A percentile compares a stretch with the other conserved stretches of the same genome.
These are phyloP conservation scores for Tachysurus vachellii DNA, from an alignment of 2,113 vertebrate species.

Conservation along the genomic window DNA sequence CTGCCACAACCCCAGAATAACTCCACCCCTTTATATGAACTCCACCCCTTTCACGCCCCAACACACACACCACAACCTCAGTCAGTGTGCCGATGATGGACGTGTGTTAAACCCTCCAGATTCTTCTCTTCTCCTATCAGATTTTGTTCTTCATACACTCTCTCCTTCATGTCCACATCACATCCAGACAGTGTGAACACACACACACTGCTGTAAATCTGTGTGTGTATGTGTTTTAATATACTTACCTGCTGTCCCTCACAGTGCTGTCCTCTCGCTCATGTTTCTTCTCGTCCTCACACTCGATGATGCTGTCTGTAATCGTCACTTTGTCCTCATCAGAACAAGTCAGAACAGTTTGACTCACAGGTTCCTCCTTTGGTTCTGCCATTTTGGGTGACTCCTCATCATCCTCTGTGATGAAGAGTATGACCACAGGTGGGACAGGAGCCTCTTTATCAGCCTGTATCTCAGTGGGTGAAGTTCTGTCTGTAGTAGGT, in stretches of 20 bases:
- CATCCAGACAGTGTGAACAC: background rate
- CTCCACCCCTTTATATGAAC: background rate
- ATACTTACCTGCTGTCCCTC: conserved; percentile 1
- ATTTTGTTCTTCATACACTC: background rate
- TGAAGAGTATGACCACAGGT: background rate
- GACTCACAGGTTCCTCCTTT: background rate
- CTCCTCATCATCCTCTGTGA: conserved; percentile 21
- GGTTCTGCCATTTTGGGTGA: background rate
- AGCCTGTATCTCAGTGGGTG: background rate
- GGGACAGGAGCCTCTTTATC: background rate
- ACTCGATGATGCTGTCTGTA: background rate
- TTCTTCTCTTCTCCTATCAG: background rate
- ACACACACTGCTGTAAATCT: background rate
- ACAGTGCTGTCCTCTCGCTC: background rate
- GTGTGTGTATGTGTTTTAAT: background rate
- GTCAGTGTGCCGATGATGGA: too few relatives aligned
- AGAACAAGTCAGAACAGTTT: background rate
- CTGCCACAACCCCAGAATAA: background rate
- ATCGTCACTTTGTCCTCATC: background rate
- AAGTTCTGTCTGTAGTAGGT: background rate
- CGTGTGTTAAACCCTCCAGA: background rate
- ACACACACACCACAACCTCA: background rate
- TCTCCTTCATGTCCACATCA: background rate
- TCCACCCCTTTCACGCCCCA: background rate
- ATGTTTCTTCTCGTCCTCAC: background rate